Conservation (phyloP, 2,113 vertebrate species). For the Microcebus jonahi region DNA sequence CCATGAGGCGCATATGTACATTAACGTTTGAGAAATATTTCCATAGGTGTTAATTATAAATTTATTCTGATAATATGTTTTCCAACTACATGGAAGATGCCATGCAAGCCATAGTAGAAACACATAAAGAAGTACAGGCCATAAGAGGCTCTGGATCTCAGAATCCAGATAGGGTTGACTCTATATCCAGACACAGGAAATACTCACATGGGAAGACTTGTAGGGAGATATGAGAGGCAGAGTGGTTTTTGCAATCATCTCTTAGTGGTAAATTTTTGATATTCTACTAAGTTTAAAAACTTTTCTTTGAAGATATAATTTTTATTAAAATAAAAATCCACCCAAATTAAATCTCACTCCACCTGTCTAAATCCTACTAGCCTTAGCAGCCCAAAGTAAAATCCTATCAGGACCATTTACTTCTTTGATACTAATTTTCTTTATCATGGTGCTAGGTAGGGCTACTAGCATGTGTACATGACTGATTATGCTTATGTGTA, state of each 20-base stretch:
- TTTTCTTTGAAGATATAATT: neutral
- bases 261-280: neutral
- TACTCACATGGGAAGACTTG: neutral
- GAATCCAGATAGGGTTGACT: neutral
- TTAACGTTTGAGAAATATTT: neutral
- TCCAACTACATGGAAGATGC: neutral
- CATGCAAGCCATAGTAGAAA: neutral
- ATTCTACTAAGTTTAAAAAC: neutral
- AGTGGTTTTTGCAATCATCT: neutral
- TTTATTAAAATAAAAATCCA: neutral
- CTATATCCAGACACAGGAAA: neutral
- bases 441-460: neutral
- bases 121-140: neutral
- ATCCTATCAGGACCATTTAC: neutral
- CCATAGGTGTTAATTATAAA: neutral
- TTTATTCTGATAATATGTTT: conserved; percentile 5
- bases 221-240: neutral
- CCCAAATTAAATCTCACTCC: neutral
- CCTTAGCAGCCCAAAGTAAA: neutral
- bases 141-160: neutral
- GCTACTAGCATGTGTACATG: neutral
- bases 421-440: neutral
- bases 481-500: neutral
- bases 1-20: too few relatives aligned
- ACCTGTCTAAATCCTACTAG: neutral